Conservation (phyloP, 2,888 invertebrate genomes). For the Clunio marinus region DNA sequence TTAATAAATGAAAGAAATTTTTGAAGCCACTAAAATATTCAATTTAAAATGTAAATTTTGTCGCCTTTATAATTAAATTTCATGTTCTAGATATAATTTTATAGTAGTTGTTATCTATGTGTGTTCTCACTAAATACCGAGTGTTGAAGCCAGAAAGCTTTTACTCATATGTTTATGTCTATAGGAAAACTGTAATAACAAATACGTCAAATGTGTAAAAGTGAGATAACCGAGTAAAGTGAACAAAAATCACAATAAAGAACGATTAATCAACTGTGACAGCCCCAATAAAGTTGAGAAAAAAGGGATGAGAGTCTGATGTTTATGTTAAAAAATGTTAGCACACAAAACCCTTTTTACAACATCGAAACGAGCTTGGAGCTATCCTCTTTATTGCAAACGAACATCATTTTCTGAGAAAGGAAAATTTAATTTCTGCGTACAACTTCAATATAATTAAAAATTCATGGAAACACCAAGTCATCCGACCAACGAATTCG, state of each 20-base stretch:
- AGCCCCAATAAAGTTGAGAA: slow-evolving; percentile 22
- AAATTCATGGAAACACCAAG: neutral
- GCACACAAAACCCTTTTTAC: neutral
- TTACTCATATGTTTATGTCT: too few relatives aligned
- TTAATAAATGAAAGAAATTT: too few relatives aligned
- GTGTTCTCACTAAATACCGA: too few relatives aligned
- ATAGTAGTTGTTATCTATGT: too few relatives aligned
- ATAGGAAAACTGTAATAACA: slow-evolving; percentile 3
- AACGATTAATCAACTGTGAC: slow-evolving; percentile 29
- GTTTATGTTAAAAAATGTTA: neutral
- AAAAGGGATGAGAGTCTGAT: neutral
- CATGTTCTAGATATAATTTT: too few relatives aligned
- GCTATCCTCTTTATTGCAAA: too few relatives aligned
- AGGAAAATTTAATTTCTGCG: neutral
- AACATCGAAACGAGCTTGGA: too few relatives aligned
- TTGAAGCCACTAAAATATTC: neutral
- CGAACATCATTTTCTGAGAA: neutral
- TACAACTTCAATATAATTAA: slow-evolving; percentile 1
- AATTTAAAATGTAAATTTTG: slow-evolving; percentile 19
- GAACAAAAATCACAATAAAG: slow-evolving; percentile 22
- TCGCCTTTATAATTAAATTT: slow-evolving; percentile 2
- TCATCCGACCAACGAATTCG: neutral
- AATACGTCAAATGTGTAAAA: slow-evolving; percentile 11
- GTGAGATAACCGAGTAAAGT: slow-evolving; percentile 4
- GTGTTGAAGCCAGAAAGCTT: too few relatives aligned